Base-by-base conservation (phyloP, 2,113 vertebrate genomes). In the Phylloscopus trochiloides region DNA sequence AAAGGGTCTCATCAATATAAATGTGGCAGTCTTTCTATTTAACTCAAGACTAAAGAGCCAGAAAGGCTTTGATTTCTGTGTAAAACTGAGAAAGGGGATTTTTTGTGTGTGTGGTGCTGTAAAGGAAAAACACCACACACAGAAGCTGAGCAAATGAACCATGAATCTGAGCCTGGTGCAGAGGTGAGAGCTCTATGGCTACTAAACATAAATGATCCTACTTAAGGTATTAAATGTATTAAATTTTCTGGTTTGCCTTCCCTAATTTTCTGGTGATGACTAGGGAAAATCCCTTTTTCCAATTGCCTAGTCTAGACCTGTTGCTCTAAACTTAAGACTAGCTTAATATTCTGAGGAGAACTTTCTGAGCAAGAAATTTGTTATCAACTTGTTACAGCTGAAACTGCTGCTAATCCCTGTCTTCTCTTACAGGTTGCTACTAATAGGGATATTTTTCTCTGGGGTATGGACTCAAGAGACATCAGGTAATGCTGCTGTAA, bases 21-120 rank as follows among this genome's bases (percentile, higher is more conserved):
- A 91, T 21, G 36, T 52, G 29, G 15, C 14, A 58, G n/a, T 14
- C 79, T 58, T 77, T 51, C 5, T 43, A 2, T 3, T 66, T 71
- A 38, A 20, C 1, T 0, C 0, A 38, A n/a, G 6, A 7, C 3
- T 58, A 2, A 58, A 63, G 29, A 24, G 10, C 1, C 1, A 8
- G 3, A 31, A 21, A 4, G 18, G 3, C 0, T 71, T 72, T 87
- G 6, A 1, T 40, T 40, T 45, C 4, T 26, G 0, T 3, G 5
- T 0, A 16, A 36, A 10, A 2, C 2, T 51, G 8, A 2, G 20
- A 20, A 58, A 21, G 12, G 5, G 31, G 3, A 40, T 52, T 24
- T 32, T 26, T 45, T 26, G 7, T 20, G 6, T 29, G 2, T 15
- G 5, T 48, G 21, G 22, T 8, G 2, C 12, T 32, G 1, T 40